A percentile compares a stretch with the other conserved stretches of the same genome.
Conservation (phyloP, 2,113 vertebrate genomes). For the Elephas maximus region DNA sequence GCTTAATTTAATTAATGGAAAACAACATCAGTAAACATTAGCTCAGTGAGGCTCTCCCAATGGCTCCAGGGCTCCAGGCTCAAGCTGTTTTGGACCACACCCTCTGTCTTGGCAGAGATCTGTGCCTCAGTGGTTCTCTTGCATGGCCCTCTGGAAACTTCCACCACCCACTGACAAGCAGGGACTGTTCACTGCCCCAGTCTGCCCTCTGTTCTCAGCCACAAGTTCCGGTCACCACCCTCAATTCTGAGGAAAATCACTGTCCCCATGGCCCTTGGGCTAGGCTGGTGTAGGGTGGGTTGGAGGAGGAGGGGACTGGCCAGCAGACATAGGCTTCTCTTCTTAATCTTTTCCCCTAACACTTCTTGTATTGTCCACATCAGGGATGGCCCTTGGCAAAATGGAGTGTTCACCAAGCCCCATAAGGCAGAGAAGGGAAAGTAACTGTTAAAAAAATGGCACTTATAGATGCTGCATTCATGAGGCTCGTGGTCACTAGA, state of each 20-base stretch:
- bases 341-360: rapidly evolving
- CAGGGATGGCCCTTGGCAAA: background rate
- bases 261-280: rapidly evolving
- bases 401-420: too few relatives aligned
- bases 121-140: background rate
- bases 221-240: rapidly evolving
- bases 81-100: background rate
- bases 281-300: rapidly evolving
- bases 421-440: rapidly evolving
- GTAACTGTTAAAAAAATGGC: rapidly evolving
- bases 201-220: too few relatives aligned
- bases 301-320: background rate
- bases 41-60: background rate
- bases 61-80: background rate
- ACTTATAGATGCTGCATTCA: background rate
- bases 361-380: rapidly evolving
- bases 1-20: constrained; percentile 72
- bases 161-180: background rate
- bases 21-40: constrained; percentile 45
- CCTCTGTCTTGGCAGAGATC: background rate
- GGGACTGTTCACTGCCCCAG: too few relatives aligned
- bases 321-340: too few relatives aligned
- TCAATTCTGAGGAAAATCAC: rapidly evolving
- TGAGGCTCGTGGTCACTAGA: rapidly evolving
- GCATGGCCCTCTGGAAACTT: background rate